Percentiles rank a stretch among this genome's conserved stretches.
Evolutionary conservation across 2,888 invertebrate species (phyloP).

Genomic region (Phortica okadai): DNA sequence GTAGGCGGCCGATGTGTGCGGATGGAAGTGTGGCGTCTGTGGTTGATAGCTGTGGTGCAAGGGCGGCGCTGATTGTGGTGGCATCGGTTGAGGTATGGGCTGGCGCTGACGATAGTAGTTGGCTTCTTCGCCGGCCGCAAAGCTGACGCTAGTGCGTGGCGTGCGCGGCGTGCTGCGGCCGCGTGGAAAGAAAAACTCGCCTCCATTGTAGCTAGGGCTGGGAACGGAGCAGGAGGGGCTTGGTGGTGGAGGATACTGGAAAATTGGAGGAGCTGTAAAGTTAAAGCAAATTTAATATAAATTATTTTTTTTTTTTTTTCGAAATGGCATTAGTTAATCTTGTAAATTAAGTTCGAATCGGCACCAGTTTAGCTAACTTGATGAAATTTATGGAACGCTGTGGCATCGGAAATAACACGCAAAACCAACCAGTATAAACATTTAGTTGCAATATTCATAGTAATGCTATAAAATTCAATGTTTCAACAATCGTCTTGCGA

Average conservation of each 20-base stretch:
- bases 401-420: background rate
- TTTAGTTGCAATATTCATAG: slow-evolving; percentile 48
- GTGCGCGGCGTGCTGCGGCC: slow-evolving; percentile 71
- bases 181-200: slow-evolving; percentile 75
- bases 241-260: slow-evolving; percentile 75
- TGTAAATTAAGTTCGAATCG: background rate
- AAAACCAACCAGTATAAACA: background rate
- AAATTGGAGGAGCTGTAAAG: slow-evolving; percentile 73
- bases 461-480: slow-evolving; percentile 47
- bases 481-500: background rate
- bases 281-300: background rate
- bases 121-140: slow-evolving; percentile 70
- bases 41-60: slow-evolving; percentile 61
- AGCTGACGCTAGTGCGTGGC: slow-evolving; percentile 72
- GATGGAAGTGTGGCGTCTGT: slow-evolving; percentile 61
- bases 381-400: background rate
- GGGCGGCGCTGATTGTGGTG: slow-evolving; percentile 73
- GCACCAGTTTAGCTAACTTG: background rate
- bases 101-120: slow-evolving; percentile 70
- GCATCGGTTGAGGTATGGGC: slow-evolving; percentile 59
- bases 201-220: slow-evolving; percentile 69
- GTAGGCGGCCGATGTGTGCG: slow-evolving; percentile 59
- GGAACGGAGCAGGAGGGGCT: slow-evolving; percentile 75
- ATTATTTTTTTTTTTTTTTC: background rate
- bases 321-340: background rate